Base-by-base conservation (phyloP, 2,888 invertebrate genomes). In the Augiades crinisus region DNA sequence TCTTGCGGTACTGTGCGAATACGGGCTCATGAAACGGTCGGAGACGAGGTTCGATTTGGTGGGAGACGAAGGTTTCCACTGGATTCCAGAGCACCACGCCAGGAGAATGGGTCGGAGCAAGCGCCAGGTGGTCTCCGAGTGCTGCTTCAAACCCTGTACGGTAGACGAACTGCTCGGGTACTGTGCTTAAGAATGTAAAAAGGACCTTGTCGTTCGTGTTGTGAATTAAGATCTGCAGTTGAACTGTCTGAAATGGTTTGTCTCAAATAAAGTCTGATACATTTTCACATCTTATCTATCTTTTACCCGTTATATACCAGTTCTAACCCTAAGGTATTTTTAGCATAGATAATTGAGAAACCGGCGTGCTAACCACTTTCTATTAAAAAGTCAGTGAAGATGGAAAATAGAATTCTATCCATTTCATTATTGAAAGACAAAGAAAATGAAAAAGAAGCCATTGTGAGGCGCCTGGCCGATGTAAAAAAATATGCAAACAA, bases 131-230 rank as follows among this genome's bases (percentile, higher is more conserved):
- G 73, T 61, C 3, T 62, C 60, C 1, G 67, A 72, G 41, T 76
- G 78, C 60, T 78, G 78, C 49, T 63, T 64, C 2, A 72, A 71
- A 10, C 62, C 70, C 0, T 78, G 77, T 46, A 57, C 64, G 3
- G 10, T 64, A 0, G 44, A 59, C 0, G 70, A 73, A 38, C 56
- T 75, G 3, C 17, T 68, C 6, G 49, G 59, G 1, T 75, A 75
- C 49, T 77, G 75, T 38, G 51, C 22, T 8, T 16, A 10, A 1
- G 41, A 34, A 41, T 27, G 3, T 10, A 22, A 8, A 40, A 14
- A 13, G 17, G 21, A 22, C 7, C 6, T 6, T 22, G 6, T 22
- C n/a, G 3, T 6, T 2, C 7, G 6, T 7, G 22, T 2, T 5
- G 7, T 6, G 22, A 22, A 22, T 22, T 5, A 6, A 5, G 22